Conservation (phyloP, 1,140 invertebrate genomes). For the Zaprionus davidi region DNA sequence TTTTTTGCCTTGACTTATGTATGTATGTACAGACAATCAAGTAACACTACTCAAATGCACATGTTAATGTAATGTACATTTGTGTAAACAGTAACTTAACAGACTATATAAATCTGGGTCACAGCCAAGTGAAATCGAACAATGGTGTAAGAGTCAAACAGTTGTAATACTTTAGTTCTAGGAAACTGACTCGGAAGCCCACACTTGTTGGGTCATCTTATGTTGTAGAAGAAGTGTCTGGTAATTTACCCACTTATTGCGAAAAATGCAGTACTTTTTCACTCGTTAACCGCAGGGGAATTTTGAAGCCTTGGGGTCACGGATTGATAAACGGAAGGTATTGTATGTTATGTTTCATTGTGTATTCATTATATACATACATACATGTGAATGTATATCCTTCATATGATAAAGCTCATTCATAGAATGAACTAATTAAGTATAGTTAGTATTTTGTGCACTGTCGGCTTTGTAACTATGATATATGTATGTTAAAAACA, state of each 20-base stretch:
- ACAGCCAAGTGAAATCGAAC: background rate
- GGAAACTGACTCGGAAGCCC: constrained; percentile 14
- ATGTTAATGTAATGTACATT: too few relatives aligned
- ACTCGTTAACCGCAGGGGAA: constrained; percentile 11
- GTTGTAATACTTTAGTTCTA: constrained; percentile 12
- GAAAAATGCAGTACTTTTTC: constrained; percentile 10
- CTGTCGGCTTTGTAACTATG: constrained; percentile 18
- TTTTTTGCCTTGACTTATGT: constrained; percentile 15
- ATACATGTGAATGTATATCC: background rate
- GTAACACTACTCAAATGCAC: too few relatives aligned
- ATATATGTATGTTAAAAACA: constrained; percentile 12
- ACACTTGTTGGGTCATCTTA: constrained; percentile 4
- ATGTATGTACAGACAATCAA: too few relatives aligned
- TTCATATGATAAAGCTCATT: constrained; percentile 34
- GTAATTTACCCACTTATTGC: constrained; percentile 8
- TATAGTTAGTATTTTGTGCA: constrained; percentile 31
- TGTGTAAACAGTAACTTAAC: too few relatives aligned
- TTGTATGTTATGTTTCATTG: background rate
- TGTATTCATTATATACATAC: background rate
- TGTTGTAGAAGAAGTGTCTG: background rate
- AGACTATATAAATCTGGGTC: constrained; percentile 27
- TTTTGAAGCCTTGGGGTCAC: constrained; percentile 3
- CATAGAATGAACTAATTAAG: constrained; percentile 41
- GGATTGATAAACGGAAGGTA: constrained; percentile 2
- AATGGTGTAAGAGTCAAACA: background rate